Evolutionary conservation across 2,797 vertebrate species (phyloP), one percentile per base, ranked within the genome.

Genomic region (Poeciliopsis turneri): DNA sequence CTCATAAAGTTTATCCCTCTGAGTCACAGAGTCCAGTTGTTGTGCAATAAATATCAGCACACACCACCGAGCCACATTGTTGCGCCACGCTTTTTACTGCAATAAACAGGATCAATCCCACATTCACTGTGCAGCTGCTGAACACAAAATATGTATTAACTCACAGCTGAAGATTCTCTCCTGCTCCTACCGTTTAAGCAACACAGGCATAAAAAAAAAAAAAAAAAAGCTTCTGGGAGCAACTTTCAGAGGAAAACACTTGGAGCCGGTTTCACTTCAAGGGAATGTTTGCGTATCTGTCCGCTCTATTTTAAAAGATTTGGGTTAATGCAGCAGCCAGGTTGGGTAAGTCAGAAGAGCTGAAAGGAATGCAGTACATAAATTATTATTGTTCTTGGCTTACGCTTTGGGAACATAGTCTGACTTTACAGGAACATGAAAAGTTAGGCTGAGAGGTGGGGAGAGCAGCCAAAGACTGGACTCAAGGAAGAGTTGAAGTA

Each of bases 11-110:
- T 77, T 43, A 73, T 61, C 69, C 45, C 69, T 69, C 77, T 59
- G 66, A 70, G 72, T 61, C 76, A 79, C 20, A 33, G 33, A 79
- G 45, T 61, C 73, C 47, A 51, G 76, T 59, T 79, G 74, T 79
- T 78, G 18, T 79, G 51, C 53, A 75, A 77, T 70, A 80, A 71
- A 71, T 71, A 71, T 28, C 61, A 36, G 45, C 70, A 47, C 5
- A 70, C 23, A 55, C 45, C 30, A 20, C 39, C 33, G 12, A 74
- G 15, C 41, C 70, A 43, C 59, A 39, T 18, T 12, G 51, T 45
- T 84, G 23, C 39, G 43, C 28, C 33, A 45, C 20, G 3, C 1
- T 51, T n/a, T 73, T 74, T 47, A 57, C 41, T 61, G 61, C 15
- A 36, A 47, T 23, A 30, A 55, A 71, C 9, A 72, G 47, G 18